Evolutionary conservation across 2,888 invertebrate species (phyloP).

Genomic region (Mesorhabditis sp.): DNA sequence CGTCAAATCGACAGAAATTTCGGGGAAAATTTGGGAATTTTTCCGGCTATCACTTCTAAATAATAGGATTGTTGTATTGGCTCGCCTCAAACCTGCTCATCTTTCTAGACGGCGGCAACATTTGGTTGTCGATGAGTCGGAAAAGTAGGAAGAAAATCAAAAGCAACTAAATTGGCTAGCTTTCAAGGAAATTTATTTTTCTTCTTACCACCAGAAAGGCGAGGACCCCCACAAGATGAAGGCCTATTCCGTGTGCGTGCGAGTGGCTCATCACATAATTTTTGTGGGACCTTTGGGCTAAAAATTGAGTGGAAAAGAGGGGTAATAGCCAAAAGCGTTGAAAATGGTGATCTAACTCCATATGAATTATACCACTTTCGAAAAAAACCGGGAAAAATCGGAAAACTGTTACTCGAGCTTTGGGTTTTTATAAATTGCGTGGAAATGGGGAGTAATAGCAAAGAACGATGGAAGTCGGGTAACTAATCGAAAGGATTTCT

Average conservation of each 20-base stretch:
- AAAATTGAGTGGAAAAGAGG: slow-evolving; percentile 2
- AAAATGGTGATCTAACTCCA: too few species aligned
- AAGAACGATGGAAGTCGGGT: too few species aligned
- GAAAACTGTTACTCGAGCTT: too few species aligned
- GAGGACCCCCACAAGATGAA: background rate
- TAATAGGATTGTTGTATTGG: too few species aligned
- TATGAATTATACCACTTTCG: too few species aligned
- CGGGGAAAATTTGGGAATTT: background rate
- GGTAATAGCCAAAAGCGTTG: too few species aligned
- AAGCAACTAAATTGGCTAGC: background rate
- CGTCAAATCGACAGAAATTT: too few species aligned
- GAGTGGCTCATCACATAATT: background rate
- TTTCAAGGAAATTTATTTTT: background rate
- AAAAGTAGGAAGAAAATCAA: background rate
- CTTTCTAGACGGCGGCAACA: background rate
- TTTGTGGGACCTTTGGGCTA: background rate
- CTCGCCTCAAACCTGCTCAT: background rate
- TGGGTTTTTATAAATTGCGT: too few species aligned
- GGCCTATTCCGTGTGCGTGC: background rate
- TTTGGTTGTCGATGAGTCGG: slow-evolving; percentile 2
- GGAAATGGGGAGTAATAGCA: too few species aligned
- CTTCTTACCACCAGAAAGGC: background rate
- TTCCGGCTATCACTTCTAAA: background rate
- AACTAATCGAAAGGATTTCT: too few species aligned
- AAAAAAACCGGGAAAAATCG: too few species aligned